A percentile compares a stretch with the other conserved stretches of the same genome.
These are phyloP conservation scores for Origma solitaria DNA, from an alignment of 2,113 vertebrate genomes.

Conservation along the genomic window DNA sequence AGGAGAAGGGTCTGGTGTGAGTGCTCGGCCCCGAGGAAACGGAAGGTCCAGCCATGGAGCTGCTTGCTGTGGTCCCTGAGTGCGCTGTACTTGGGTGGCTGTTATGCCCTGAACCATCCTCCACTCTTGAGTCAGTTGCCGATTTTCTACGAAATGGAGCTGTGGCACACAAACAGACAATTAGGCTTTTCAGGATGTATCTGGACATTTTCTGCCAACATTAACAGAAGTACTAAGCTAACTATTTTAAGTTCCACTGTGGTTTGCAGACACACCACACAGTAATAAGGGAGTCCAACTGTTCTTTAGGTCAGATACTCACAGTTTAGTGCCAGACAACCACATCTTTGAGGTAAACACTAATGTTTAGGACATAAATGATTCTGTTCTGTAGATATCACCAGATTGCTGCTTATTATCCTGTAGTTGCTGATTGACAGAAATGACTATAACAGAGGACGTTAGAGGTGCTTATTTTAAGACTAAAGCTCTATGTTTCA, in stretches of 20 bases:
- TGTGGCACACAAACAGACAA: slow-evolving; percentile 51
- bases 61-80: slow-evolving; percentile 42
- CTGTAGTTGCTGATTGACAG: background rate
- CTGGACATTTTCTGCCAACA: background rate
- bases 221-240: background rate
- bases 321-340: background rate
- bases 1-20: background rate
- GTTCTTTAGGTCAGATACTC: background rate
- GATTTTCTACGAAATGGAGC: slow-evolving; percentile 67
- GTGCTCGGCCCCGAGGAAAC: slow-evolving; percentile 18
- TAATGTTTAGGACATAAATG: background rate
- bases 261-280: background rate
- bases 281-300: background rate
- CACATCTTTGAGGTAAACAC: background rate
- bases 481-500: background rate
- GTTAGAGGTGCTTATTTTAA: background rate
- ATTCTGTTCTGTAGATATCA: background rate
- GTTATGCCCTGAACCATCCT: slow-evolving; percentile 4
- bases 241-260: background rate
- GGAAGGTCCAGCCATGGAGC: background rate
- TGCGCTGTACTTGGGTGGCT: background rate
- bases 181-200: background rate
- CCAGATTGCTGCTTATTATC: background rate
- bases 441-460: background rate
- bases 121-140: background rate